Conservation (phyloP, 2,113 vertebrate genomes). For the Gymnocephalus cernua region DNA sequence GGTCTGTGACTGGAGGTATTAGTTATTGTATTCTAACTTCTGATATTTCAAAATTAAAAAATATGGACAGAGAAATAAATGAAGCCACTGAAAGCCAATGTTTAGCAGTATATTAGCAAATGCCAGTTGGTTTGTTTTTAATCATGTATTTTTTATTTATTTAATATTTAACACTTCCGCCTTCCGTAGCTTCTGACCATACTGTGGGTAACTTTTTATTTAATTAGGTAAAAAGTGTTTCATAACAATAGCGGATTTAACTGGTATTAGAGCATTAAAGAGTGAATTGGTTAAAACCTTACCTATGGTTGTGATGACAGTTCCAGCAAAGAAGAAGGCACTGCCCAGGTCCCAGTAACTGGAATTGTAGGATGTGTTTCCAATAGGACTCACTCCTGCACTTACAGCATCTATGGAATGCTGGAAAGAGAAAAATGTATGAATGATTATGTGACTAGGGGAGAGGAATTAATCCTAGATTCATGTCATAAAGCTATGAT, state of each 20-base stretch:
- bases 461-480: neutral
- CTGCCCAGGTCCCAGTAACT: constrained; percentile 98
- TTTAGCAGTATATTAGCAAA: neutral
- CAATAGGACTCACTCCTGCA: constrained; percentile 94
- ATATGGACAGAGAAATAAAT: neutral
- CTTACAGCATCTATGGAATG: constrained; percentile 93
- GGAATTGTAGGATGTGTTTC: constrained; percentile 90
- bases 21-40: neutral
- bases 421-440: constrained; percentile 79
- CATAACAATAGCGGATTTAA: neutral
- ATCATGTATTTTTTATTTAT: neutral
- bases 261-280: neutral
- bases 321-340: constrained; percentile 99
- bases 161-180: neutral
- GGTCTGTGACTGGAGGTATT: neutral
- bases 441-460: neutral
- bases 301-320: constrained; percentile 99
- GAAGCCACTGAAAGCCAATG: neutral
- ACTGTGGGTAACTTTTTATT: neutral
- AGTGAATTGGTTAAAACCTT: constrained; percentile 26
- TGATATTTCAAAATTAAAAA: neutral
- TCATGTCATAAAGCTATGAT: neutral
- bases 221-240: neutral
- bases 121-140: neutral
- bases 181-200: neutral